Percentiles rank a stretch among this genome's conserved stretches.
These are phyloP conservation scores for Triplophysa tibetana DNA, from an alignment of 2,113 vertebrate genomes.

Conservation along the genomic window DNA sequence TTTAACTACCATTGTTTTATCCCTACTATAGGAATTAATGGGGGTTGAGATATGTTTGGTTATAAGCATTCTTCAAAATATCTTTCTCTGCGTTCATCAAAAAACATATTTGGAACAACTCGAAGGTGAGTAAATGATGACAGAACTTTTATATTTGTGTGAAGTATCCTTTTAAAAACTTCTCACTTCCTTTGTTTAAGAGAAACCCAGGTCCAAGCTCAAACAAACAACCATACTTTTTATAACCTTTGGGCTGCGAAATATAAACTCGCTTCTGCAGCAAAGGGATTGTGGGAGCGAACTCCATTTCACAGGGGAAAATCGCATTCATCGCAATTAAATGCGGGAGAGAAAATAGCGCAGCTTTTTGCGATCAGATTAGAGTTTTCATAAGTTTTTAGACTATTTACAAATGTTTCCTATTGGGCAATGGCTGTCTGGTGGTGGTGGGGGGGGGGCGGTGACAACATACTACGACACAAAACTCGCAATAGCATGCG, in stretches of 20 bases:
- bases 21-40: no score
- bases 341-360: not conserved
- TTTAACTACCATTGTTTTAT: no score
- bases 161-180: not conserved
- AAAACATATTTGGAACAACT: no score
- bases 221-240: constrained; percentile 23
- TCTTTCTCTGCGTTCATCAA: no score
- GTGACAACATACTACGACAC: constrained; percentile 4
- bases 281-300: not conserved
- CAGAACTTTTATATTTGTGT: no score
- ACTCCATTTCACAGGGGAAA: not conserved
- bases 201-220: not conserved
- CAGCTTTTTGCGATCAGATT: not conserved
- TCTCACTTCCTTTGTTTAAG: not conserved
- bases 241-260: constrained; percentile 18
- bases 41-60: no score
- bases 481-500: not conserved
- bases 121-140: no score
- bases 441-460: not conserved
- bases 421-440: constrained; percentile 12
- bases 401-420: constrained; percentile 1
- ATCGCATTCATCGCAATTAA: not conserved
- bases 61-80: no score
- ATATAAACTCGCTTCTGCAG: constrained; percentile 6
- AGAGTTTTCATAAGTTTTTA: constrained; percentile 6